A percentile compares a stretch with the other conserved stretches of the same genome.
These are phyloP conservation scores for Dryas iulia DNA, from an alignment of 1,140 invertebrate species.

Conservation along the genomic window DNA sequence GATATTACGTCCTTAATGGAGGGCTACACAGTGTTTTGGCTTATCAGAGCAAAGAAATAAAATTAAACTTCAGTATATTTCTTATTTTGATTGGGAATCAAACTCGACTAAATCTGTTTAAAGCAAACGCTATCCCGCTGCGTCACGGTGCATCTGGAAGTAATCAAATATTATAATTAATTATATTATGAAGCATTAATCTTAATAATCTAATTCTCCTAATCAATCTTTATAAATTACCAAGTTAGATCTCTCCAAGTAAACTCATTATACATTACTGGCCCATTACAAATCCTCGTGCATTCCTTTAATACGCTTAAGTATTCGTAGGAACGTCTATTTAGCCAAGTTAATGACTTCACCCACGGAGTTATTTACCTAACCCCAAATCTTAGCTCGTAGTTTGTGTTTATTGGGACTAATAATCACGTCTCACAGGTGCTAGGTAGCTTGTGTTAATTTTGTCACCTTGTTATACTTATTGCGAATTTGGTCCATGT, in stretches of 20 bases:
- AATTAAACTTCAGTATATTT: no score
- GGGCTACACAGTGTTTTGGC: no score
- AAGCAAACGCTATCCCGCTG: no score
- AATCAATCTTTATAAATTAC: not conserved
- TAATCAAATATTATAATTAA: not conserved
- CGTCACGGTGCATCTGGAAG: no score
- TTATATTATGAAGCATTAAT: not conserved
- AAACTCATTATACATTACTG: not conserved
- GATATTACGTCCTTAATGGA: no score
- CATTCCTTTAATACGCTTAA: not conserved
- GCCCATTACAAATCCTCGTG: no score
- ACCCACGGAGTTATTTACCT: not conserved
- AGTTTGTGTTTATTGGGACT: constrained; percentile 1
- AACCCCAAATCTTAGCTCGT: not conserved
- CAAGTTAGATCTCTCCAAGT: not conserved
- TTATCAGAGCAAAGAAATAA: no score
- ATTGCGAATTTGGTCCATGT: not conserved
- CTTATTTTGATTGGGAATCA: no score
- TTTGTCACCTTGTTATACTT: not conserved
- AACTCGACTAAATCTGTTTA: no score
- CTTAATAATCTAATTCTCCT: not conserved
- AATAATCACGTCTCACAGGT: not conserved
- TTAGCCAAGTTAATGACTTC: not conserved
- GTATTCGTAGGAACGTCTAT: not conserved
- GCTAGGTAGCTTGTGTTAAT: not conserved